Percentiles rank a stretch among this genome's conserved stretches.
Conservation (phyloP, 2,113 vertebrate species). For the Suncus etruscus region DNA sequence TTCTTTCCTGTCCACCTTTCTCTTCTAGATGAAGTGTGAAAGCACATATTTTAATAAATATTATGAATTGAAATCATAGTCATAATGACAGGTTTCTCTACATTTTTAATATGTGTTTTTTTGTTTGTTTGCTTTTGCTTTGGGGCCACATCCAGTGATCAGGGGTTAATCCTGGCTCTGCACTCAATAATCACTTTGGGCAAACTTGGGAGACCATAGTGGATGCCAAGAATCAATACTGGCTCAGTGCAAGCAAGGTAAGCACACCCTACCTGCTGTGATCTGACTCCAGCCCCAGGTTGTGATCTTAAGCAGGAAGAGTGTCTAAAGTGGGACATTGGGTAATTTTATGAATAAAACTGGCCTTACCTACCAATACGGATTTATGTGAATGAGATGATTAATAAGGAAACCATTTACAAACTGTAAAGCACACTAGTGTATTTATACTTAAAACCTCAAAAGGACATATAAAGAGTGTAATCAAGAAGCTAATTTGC, state of each 20-base stretch:
- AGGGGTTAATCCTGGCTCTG: too few relatives aligned
- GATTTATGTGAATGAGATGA: not conserved
- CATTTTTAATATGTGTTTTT: not conserved
- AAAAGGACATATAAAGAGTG: not conserved
- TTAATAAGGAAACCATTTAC: not conserved
- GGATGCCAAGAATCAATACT: too few relatives aligned
- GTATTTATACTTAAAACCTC: not conserved
- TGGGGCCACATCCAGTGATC: too few relatives aligned
- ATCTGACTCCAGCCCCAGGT: not conserved
- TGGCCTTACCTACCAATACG: not conserved
- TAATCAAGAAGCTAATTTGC: not conserved
- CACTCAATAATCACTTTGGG: too few relatives aligned
- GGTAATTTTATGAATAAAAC: conserved; percentile 1
- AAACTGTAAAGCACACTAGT: conserved; percentile 17
- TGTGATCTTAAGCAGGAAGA: not conserved
- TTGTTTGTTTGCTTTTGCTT: too few relatives aligned
- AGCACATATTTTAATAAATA: not conserved
- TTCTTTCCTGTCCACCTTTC: not conserved
- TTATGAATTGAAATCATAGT: not conserved
- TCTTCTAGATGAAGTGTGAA: not conserved
- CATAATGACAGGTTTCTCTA: conserved; percentile 15
- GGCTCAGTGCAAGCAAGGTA: too few relatives aligned
- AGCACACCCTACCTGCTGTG: too few relatives aligned
- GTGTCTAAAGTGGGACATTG: not conserved
- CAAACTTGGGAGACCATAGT: too few relatives aligned